Percentiles rank a stretch among this genome's conserved stretches.
Evolutionary conservation across 2,888 invertebrate species (phyloP).

Genomic region (Margaritifera margaritifera): DNA sequence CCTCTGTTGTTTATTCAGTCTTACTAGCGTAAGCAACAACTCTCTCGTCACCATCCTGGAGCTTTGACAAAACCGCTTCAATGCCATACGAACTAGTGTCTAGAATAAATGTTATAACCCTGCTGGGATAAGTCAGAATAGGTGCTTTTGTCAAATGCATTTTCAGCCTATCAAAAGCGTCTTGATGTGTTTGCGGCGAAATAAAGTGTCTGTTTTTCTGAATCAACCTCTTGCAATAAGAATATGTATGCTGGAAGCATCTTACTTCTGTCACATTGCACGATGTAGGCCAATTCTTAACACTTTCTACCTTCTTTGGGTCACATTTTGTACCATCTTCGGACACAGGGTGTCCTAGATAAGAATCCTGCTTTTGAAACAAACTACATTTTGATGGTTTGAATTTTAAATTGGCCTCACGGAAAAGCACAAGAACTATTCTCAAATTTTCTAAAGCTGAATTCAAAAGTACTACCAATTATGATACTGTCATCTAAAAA

Average conservation of each 20-base stretch:
- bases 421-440: neutral
- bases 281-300: slow-evolving; percentile 5
- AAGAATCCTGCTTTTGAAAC: slow-evolving; percentile 4
- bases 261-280: neutral
- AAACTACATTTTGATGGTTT: slow-evolving; percentile 5
- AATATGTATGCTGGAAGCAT: slow-evolving; percentile 1
- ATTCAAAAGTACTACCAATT: too few species aligned
- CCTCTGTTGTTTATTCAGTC: slow-evolving; percentile 9
- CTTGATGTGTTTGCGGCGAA: slow-evolving; percentile 7
- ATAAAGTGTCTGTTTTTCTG: slow-evolving; percentile 7
- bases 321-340: slow-evolving; percentile 4
- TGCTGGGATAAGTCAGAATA: slow-evolving; percentile 5
- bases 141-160: neutral
- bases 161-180: slow-evolving; percentile 7
- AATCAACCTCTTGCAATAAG: slow-evolving; percentile 3
- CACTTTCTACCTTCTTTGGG: slow-evolving; percentile 1
- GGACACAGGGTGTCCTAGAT: slow-evolving; percentile 8
- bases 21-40: slow-evolving; percentile 22
- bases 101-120: slow-evolving; percentile 3
- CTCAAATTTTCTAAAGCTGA: too few species aligned
- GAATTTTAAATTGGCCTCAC: slow-evolving; percentile 8
- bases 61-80: slow-evolving; percentile 22
- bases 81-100: slow-evolving; percentile 15
- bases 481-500: too few species aligned
- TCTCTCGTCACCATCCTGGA: slow-evolving; percentile 19